Conservation (phyloP, 2,888 invertebrate genomes). For the Sphecodes monilicornis region DNA sequence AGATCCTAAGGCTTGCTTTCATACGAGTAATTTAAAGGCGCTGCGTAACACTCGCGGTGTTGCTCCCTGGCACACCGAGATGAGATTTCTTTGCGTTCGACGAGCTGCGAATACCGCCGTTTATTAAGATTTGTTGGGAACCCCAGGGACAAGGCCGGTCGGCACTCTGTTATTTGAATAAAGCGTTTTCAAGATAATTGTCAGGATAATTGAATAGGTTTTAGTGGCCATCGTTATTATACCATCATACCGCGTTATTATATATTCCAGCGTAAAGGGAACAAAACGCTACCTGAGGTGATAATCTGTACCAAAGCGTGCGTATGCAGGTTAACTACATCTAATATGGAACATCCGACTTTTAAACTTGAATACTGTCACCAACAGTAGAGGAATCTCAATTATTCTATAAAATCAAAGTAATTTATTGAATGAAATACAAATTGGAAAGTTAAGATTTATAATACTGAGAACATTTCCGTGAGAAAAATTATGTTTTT, state of each 20-base stretch:
- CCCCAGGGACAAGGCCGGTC: neutral
- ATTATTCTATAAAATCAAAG: no score
- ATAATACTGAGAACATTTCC: no score
- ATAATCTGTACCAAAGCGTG: neutral
- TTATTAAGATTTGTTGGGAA: neutral
- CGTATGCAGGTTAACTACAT: neutral
- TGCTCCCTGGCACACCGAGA: neutral
- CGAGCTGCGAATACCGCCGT: neutral
- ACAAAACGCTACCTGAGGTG: neutral
- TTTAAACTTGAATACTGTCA: no score
- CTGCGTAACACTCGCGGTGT: constrained; percentile 12
- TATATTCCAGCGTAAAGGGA: neutral
- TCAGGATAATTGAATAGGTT: neutral
- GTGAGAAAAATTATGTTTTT: no score
- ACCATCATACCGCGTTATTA: neutral
- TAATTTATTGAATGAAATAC: no score
- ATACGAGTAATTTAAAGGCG: constrained; percentile 37
- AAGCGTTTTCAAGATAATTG: neutral
- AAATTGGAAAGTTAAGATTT: no score
- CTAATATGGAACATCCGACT: no score
- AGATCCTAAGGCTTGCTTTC: constrained; percentile 50
- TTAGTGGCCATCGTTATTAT: neutral
- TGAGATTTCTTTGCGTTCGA: constrained; percentile 5
- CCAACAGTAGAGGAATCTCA: no score
- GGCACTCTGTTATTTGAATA: neutral